Conservation (phyloP, 1,140 invertebrate genomes). For the Choristoneura fumiferana region DNA sequence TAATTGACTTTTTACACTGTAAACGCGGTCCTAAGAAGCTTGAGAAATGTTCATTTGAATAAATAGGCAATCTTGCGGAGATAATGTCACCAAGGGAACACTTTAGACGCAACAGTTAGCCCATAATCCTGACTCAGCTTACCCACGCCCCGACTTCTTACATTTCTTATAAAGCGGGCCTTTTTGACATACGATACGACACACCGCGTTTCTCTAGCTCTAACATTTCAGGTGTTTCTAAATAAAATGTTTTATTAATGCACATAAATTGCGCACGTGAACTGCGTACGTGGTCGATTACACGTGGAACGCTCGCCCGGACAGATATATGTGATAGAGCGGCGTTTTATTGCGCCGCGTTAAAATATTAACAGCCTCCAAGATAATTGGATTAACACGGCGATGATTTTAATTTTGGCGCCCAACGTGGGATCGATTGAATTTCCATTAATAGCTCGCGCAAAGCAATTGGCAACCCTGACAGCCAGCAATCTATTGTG, state of each 20-base stretch:
- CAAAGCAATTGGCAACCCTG: background rate
- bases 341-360: constrained; percentile 4
- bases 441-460: background rate
- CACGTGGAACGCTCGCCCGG: no score
- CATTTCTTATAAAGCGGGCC: constrained; percentile 3
- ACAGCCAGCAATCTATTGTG: no score
- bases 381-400: constrained; percentile 31
- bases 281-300: no score
- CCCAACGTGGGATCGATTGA: constrained; percentile 23
- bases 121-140: constrained; percentile 26
- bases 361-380: constrained; percentile 27
- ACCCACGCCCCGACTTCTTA: constrained; percentile 12
- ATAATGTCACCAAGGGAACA: constrained; percentile 28
- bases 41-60: constrained; percentile 25
- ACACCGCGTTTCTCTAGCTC: background rate
- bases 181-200: background rate
- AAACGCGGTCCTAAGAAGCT: background rate
- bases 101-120: constrained; percentile 40
- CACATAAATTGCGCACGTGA: no score
- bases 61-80: constrained; percentile 30
- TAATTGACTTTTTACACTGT: background rate
- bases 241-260: no score
- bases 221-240: no score
- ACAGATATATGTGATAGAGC: no score
- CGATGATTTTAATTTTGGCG: constrained; percentile 23